Conservation (phyloP, 2,888 invertebrate species). For the Silvanus unidentatus region DNA sequence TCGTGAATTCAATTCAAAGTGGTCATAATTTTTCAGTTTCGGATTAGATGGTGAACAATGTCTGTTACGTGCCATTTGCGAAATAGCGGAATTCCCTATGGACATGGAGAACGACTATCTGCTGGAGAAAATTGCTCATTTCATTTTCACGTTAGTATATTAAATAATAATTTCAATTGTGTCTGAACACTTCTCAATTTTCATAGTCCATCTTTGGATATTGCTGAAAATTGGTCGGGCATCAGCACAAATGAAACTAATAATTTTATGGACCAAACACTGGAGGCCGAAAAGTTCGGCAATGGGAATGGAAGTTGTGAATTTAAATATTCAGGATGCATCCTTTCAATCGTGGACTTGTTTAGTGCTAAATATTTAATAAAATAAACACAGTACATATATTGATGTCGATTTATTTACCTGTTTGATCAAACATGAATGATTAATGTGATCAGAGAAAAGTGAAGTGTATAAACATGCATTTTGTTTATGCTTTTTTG, state of each 20-base stretch:
- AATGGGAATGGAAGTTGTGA: slow-evolving; percentile 23
- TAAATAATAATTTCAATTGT: background rate
- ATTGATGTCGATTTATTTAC: no score
- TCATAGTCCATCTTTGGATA: slow-evolving; percentile 32
- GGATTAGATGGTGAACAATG: slow-evolving; percentile 37
- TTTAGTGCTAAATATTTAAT: slow-evolving; percentile 27
- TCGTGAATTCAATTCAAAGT: no score
- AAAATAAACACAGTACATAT: background rate
- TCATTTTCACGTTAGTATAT: slow-evolving; percentile 32
- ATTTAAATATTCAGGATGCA: slow-evolving; percentile 27
- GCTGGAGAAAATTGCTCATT: slow-evolving; percentile 43
- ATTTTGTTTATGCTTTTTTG: no score
- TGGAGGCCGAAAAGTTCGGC: slow-evolving; percentile 29
- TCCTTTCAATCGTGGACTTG: slow-evolving; percentile 30
- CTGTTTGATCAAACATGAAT: no score
- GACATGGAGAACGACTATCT: slow-evolving; percentile 35
- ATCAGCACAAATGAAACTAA: slow-evolving; percentile 6
- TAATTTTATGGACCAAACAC: slow-evolving; percentile 20
- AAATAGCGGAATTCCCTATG: slow-evolving; percentile 37
- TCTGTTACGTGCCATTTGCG: slow-evolving; percentile 35
- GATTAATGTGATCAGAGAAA: no score
- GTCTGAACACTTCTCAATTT: slow-evolving; percentile 1
- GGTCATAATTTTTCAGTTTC: slow-evolving; percentile 27
- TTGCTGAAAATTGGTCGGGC: slow-evolving; percentile 5
- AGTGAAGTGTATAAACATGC: no score